These are phyloP conservation scores for Nematolebias whitei DNA, from an alignment of 2,113 vertebrate species.

Conservation along the genomic window DNA sequence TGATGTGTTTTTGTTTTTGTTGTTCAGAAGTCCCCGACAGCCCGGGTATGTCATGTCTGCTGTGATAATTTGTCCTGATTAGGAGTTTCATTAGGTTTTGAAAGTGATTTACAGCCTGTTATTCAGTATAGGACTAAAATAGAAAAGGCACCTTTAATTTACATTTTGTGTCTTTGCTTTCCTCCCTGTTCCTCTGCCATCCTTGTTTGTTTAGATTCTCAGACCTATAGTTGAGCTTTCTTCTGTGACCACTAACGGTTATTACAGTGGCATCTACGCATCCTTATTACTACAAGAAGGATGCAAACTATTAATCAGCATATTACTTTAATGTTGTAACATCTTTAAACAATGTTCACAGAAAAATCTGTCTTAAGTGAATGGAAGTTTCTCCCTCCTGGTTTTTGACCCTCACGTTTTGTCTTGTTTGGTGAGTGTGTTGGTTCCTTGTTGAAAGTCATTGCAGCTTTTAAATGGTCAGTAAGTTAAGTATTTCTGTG, in stretches of 20 bases:
- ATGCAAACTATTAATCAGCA: slow-evolving; percentile 1
- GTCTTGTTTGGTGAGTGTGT: slow-evolving; percentile 29
- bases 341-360: slow-evolving; percentile 2
- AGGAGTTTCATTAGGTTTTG: slow-evolving; percentile 37
- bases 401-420: slow-evolving; percentile 12
- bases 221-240: slow-evolving; percentile 30
- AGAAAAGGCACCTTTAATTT: slow-evolving; percentile 31
- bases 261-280: slow-evolving; percentile 41
- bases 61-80: slow-evolving; percentile 62
- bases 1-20: slow-evolving; percentile 76
- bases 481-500: slow-evolving; percentile 8
- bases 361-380: slow-evolving; percentile 19
- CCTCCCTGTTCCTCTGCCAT: slow-evolving; percentile 35
- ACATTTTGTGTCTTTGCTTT: slow-evolving; percentile 10
- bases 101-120: slow-evolving; percentile 46
- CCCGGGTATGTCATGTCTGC: slow-evolving; percentile 79
- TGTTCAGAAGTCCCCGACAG: slow-evolving; percentile 78
- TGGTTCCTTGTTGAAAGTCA: slow-evolving; percentile 16
- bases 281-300: slow-evolving; percentile 16
- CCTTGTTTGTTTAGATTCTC: slow-evolving; percentile 54
- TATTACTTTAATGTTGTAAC: background rate
- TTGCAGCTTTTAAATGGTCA: background rate
- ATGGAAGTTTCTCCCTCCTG: slow-evolving; percentile 12
- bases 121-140: slow-evolving; percentile 41
- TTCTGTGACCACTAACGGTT: slow-evolving; percentile 17